Evolutionary conservation across 1,140 invertebrate species (phyloP), one percentile per base, ranked within the genome.

Genomic region (Trichonephila clavipes): DNA sequence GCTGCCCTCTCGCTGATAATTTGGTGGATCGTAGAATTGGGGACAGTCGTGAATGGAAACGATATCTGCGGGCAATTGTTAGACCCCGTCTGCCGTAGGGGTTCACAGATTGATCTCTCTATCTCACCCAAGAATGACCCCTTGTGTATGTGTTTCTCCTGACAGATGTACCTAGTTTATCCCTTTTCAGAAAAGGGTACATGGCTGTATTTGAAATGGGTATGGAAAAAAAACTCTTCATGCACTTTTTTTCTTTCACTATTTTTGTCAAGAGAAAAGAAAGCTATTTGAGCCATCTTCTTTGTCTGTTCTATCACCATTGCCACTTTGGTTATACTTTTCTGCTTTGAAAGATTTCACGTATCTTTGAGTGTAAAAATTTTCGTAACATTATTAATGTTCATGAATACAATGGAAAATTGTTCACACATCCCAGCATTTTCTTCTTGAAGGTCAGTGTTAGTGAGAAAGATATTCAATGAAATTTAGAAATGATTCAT

Each of bases 141-240:
- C n/a, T 12, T 59, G n/a, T 28, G 24, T 21, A 85, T 7, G 12
- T 77, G 44, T 61, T n/a, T 83, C 90, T 85, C 85, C 40, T 85
- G 82, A 62, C 90, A 92, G 90, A 92, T 92, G 90, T 81, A 92
- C 81, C 83, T 6, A 34, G 61, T 28, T 44, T 81, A 66, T 90
- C 88, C 16, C 24, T 66, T 59, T n/a, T n/a, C 69, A 91, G 59
- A 21, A 81, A 66, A 62, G 21, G 24, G 18, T 40, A 64, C 28
- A 19, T 7, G 34, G 34, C 34, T 34, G 1, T 34, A 34, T 34
- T 34, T 34, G 34, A 34, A 34, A 34, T 34, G 34, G 34, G 1
- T 34, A 34, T 34, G 1, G n/a, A n/a, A n/a, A n/a, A n/a, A n/a
- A n/a, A n/a, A n/a, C n/a, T n/a, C n/a, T n/a, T n/a, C n/a, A n/a